A percentile compares a stretch with the other conserved stretches of the same genome.
phyloP scores from a whole-genome alignment of 1,140 invertebrate species.

The Drosophila quadrilineata region DNA sequence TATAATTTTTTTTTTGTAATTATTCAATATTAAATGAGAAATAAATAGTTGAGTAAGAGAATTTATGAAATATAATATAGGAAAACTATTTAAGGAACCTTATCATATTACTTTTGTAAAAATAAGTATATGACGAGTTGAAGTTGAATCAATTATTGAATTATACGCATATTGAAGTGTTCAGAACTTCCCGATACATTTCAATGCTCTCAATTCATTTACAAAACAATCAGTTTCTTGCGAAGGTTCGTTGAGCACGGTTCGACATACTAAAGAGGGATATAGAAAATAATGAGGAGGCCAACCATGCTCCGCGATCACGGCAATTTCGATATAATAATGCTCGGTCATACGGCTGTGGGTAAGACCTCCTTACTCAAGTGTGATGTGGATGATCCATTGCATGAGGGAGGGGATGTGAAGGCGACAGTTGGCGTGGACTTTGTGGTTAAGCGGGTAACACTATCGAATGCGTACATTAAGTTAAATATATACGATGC shows the following conservation, averaged over 20 bases:
- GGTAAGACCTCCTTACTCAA: conserved; percentile 39
- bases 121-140: too few relatives aligned
- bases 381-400: conserved; percentile 1
- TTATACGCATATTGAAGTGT: too few relatives aligned
- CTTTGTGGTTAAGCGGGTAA: conserved; percentile 8
- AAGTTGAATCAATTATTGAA: too few relatives aligned
- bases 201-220: neutral
- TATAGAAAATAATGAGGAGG: neutral
- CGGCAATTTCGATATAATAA: neutral
- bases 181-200: too few relatives aligned
- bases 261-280: neutral
- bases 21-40: too few relatives aligned
- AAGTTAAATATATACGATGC: conserved; percentile 41
- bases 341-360: conserved; percentile 23
- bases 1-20: too few relatives aligned
- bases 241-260: neutral
- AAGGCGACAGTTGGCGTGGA: conserved; percentile 28
- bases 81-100: too few relatives aligned
- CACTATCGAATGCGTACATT: neutral
- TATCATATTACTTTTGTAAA: too few relatives aligned
- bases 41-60: too few relatives aligned
- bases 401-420: too few relatives aligned
- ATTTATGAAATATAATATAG: too few relatives aligned
- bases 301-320: too few relatives aligned
- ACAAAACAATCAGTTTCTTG: neutral